Base-by-base conservation (phyloP, 2,113 vertebrate genomes). In the Muntiacus muntjak region DNA sequence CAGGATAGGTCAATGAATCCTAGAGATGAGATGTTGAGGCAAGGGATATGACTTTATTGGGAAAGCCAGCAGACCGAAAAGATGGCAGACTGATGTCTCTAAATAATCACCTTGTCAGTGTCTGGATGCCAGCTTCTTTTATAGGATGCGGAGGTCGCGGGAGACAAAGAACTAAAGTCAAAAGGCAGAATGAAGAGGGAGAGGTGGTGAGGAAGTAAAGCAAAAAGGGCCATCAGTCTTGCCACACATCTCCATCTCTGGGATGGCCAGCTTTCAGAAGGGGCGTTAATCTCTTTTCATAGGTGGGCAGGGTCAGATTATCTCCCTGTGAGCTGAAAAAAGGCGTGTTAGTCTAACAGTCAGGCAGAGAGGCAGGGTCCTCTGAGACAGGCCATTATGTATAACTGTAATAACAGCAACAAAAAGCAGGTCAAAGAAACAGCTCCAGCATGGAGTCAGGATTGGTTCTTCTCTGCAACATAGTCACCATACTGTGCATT, bases 131-230 rank as follows among this genome's bases (percentile, higher is more conserved):
- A 76, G 11, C 3, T 43, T 14, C 71, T 43, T 43, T 43, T 43
- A 43, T 4, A 43, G 36, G 26, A 76, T 0, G 6, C 11, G 6
- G 67, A 40, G 19, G n/a, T 40, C 0, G 5, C 2, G 21, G 10
- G 6, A 14, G 36, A 23, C 5, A 0, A 76, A 26, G 71, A 76
- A 43, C 21, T 43, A 1, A 26, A 76, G 71, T 43, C 71, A 76
- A 43, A 76, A 57, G 6, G 36, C 14, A 76, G 71, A 43, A 26
- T 43, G 43, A 7, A 43, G 36, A 76, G 71, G 36, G 71, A 14
- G 71, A 43, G 36, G 36, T 0, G 0, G 6, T 7, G 36, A 76
- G 36, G 21, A 76, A 43, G 6, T 43, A 25, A 43, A 76, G 71
- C 14, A 25, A 43, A 43, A 76, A 3, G 19, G 12, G 36, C 23